Conservation (phyloP, 1,140 invertebrate species). For the Drosophila sp. region DNA sequence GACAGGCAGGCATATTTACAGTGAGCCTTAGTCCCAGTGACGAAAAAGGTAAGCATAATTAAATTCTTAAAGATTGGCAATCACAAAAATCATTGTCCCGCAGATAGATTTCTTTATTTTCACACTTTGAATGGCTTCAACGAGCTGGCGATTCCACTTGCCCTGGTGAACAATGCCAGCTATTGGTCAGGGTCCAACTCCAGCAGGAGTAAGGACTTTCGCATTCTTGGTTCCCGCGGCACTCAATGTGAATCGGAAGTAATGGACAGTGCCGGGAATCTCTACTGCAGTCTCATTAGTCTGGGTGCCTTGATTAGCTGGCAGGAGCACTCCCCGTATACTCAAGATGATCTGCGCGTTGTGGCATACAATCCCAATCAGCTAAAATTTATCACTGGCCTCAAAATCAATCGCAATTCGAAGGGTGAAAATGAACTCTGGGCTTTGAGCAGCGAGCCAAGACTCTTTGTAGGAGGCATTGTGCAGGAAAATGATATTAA, state of each 20-base stretch:
- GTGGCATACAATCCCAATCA: conserved; percentile 84
- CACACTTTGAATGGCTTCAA: conserved; percentile 89
- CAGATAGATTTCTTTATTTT: conserved; percentile 87
- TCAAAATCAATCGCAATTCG: conserved; percentile 86
- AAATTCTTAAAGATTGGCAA: background rate
- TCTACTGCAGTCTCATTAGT: conserved; percentile 81
- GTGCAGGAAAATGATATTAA: conserved; percentile 85
- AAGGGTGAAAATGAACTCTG: conserved; percentile 83
- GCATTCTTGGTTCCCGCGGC: conserved; percentile 60
- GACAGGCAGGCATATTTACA: conserved; percentile 86
- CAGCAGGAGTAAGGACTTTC: conserved; percentile 34
- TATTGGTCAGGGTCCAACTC: conserved; percentile 48
- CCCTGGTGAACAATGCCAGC: conserved; percentile 86
- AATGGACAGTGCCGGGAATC: conserved; percentile 85
- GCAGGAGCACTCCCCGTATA: conserved; percentile 58
- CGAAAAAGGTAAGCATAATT: conserved; percentile 28
- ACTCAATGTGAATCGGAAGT: conserved; percentile 84
- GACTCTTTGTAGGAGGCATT: conserved; percentile 83
- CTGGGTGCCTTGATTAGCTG: conserved; percentile 61
- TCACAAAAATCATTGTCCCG: background rate
- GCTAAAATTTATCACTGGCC: conserved; percentile 87
- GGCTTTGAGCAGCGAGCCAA: conserved; percentile 86
- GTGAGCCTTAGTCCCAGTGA: conserved; percentile 86
- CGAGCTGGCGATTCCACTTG: conserved; percentile 88
- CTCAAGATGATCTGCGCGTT: conserved; percentile 58